These are phyloP conservation scores for Tetragnatha versicolor DNA, from an alignment of 1,140 invertebrate genomes.

Conservation along the genomic window DNA sequence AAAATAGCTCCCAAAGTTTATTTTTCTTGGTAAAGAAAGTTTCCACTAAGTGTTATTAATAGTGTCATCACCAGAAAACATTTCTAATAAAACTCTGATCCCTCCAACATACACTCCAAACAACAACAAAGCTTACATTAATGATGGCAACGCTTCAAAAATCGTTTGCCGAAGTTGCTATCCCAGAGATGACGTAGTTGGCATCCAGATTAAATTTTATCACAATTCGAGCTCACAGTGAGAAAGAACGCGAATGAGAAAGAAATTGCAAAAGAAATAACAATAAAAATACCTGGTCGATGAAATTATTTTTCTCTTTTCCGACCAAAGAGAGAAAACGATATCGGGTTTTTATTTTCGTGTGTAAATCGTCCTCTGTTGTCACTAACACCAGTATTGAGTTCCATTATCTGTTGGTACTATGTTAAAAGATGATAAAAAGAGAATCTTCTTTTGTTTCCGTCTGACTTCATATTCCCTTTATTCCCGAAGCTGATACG, in stretches of 20 bases:
- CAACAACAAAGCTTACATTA: too few species aligned
- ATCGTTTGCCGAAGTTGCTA: too few species aligned
- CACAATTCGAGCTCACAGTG: background rate
- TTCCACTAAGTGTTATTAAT: too few species aligned
- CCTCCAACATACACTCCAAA: too few species aligned
- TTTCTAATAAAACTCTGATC: too few species aligned
- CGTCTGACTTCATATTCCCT: background rate
- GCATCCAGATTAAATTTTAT: background rate
- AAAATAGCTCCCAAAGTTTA: too few species aligned
- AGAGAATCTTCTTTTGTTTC: conserved; percentile 1
- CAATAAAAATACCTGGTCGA: background rate
- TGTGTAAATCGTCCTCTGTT: conserved; percentile 16
- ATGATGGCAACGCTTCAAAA: too few species aligned
- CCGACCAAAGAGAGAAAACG: background rate
- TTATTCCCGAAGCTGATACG: background rate
- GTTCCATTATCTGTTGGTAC: conserved; percentile 15
- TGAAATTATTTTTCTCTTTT: background rate
- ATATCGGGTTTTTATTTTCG: conserved; percentile 20
- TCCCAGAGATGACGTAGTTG: background rate
- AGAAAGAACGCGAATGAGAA: background rate
- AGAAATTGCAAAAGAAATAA: background rate
- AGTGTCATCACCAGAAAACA: too few species aligned
- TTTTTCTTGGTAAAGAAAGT: too few species aligned
- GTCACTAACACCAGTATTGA: conserved; percentile 27
- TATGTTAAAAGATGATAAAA: background rate